Conservation (phyloP, 2,113 vertebrate species). For the Trachemys scripta region DNA sequence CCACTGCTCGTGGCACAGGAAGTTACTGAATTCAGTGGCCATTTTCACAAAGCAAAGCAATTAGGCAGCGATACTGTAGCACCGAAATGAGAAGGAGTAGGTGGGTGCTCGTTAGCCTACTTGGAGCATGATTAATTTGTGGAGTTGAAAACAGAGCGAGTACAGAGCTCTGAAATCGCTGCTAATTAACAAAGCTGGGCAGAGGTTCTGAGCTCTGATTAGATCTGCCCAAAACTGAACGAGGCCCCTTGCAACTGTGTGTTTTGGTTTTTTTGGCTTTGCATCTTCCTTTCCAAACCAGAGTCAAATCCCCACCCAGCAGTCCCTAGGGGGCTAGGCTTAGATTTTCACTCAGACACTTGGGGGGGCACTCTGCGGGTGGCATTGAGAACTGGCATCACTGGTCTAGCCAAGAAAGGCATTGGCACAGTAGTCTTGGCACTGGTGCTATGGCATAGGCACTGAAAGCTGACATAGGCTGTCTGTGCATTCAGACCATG, state of each 20-base stretch:
- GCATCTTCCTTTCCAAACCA: neutral
- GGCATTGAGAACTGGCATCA: neutral
- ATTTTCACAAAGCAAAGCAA: neutral
- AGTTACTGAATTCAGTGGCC: neutral
- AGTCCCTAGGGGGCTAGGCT: neutral
- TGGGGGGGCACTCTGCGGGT: fast-evolving
- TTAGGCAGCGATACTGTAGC: neutral
- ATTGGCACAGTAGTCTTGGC: neutral
- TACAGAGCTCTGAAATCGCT: slow-evolving; percentile 13
- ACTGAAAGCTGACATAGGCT: fast-evolving
- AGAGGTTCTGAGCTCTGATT: fast-evolving
- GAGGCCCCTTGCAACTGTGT: fast-evolving
- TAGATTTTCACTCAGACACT: neutral
- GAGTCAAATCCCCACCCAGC: fast-evolving
- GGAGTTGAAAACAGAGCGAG: neutral
- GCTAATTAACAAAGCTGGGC: fast-evolving
- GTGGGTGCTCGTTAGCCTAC: neutral
- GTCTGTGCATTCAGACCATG: neutral
- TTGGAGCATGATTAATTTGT: neutral
- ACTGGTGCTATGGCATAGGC: neutral
- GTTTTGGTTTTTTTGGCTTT: neutral
- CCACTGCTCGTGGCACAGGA: neutral
- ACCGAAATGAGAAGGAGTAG: neutral
- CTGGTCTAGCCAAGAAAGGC: fast-evolving
- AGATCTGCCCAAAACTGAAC: neutral